Conservation (phyloP, 2,888 invertebrate genomes). For the Eustalomyia histrio region DNA sequence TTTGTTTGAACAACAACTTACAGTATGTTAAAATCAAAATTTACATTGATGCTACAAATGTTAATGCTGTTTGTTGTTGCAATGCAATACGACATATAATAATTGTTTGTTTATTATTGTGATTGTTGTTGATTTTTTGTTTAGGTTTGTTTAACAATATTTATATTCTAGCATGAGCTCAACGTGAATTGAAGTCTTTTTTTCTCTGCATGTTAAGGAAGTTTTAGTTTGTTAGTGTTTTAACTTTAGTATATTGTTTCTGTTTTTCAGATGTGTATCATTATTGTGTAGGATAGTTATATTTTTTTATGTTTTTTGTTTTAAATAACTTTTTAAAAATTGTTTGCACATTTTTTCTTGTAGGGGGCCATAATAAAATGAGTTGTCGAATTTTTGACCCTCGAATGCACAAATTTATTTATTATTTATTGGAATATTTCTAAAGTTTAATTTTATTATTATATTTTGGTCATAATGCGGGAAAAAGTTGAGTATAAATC, state of each 20-base stretch:
- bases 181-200: conserved; percentile 42
- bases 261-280: conserved; percentile 63
- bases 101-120: conserved; percentile 77
- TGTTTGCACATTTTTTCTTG: neutral
- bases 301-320: conserved; percentile 1
- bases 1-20: conserved; percentile 35
- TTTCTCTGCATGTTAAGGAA: conserved; percentile 18
- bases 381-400: no score
- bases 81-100: conserved; percentile 69
- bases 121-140: conserved; percentile 50
- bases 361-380: neutral
- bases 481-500: no score
- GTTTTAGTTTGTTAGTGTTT: conserved; percentile 29
- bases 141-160: conserved; percentile 42
- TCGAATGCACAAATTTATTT: no score
- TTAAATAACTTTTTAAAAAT: neutral
- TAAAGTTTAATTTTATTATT: no score
- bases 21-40: conserved; percentile 49
- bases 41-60: conserved; percentile 60
- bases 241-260: conserved; percentile 43
- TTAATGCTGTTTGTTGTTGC: conserved; percentile 54
- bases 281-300: conserved; percentile 43
- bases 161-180: conserved; percentile 38
- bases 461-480: no score
- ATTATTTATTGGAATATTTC: no score